A percentile compares a stretch with the other conserved stretches of the same genome.
These are phyloP conservation scores for Hoplostethus mediterraneus DNA, from an alignment of 2,797 vertebrate genomes.

Conservation along the genomic window DNA sequence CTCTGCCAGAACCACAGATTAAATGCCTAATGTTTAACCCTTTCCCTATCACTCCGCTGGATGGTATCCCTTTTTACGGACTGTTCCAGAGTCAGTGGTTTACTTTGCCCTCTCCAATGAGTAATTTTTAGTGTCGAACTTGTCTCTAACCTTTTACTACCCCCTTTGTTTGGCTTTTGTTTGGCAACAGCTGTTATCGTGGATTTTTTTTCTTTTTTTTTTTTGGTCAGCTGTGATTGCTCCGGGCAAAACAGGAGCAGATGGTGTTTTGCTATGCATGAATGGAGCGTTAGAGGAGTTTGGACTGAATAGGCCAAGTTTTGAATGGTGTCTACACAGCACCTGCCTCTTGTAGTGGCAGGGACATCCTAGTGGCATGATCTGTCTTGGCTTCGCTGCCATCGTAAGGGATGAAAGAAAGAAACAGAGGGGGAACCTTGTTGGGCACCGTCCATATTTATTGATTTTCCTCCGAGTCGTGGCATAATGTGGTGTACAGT, in stretches of 20 bases:
- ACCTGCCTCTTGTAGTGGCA: slow-evolving; percentile 96
- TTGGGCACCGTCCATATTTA: slow-evolving; percentile 93
- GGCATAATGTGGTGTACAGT: slow-evolving; percentile 94
- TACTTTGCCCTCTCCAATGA: slow-evolving; percentile 86
- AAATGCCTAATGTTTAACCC: slow-evolving; percentile 87
- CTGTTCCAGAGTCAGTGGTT: slow-evolving; percentile 84
- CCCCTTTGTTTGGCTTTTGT: slow-evolving; percentile 98
- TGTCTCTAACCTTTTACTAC: slow-evolving; percentile 94
- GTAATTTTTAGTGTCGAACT: slow-evolving; percentile 91
- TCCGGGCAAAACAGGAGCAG: slow-evolving; percentile 99
- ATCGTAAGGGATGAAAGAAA: slow-evolving; percentile 74
- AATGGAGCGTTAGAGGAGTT: slow-evolving; percentile 98
- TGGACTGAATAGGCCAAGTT: slow-evolving; percentile 98
- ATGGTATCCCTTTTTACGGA: slow-evolving; percentile 57
- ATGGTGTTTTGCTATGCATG: slow-evolving; percentile 99
- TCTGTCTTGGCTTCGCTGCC: slow-evolving; percentile 82
- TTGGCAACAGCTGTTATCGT: slow-evolving; percentile 99
- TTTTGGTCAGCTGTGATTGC: slow-evolving; percentile 99
- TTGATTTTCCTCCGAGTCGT: slow-evolving; percentile 94
- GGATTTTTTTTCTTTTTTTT: slow-evolving; percentile 89
- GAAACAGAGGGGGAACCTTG: slow-evolving; percentile 76
- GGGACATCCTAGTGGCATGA: slow-evolving; percentile 92
- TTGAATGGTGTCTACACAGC: slow-evolving; percentile 99
- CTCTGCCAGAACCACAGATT: slow-evolving; percentile 81
- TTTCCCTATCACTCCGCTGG: slow-evolving; percentile 77